Base-by-base conservation (phyloP, 1,140 invertebrate species). In the Drosophila lowei region DNA sequence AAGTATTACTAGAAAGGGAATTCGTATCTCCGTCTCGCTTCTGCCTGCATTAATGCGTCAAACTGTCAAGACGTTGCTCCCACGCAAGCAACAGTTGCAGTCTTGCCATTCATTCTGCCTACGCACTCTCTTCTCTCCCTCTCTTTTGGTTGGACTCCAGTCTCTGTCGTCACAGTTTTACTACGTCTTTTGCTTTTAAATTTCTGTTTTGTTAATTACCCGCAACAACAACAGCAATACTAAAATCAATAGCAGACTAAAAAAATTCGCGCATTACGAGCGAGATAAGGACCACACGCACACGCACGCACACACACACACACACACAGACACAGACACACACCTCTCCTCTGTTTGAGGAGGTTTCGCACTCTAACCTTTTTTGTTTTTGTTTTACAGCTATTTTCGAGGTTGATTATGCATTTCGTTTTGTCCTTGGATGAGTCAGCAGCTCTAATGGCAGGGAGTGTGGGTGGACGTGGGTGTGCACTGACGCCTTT, bases 121-220 rank as follows among this genome's bases (percentile, higher is more conserved):
- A 59, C 57, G 34, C 38, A 34, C 6, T 18, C 43, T 25, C 34
- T 38, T 6, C 18, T 38, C 48, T 15, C 21, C 7, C 41, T 30
- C 23, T 49, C 43, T 8, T n/a, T 30, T 48, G 6, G 15, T 52
- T 56, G 65, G 25, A 50, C 72, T 58, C 59, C 42, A 52, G 42
- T 64, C 43, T 55, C 42, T 85, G 72, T 85, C 80, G 80, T 84
- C 81, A 85, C 72, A 86, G 30, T 63, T 86, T 59, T 73, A 84
- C 72, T 85, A 54, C 77, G 81, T 63, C 72, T 73, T 85, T 72
- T 49, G 48, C 57, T 62, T 78, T 53, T 61, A 73, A 70, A 62
- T 58, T 66, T 65, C 30, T 75, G 54, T 61, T 63, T 86, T 86
- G 81, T 57, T 81, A 85, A 85, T 85, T 85, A 72, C 64, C 58